These are phyloP conservation scores for Drosophila nasuta DNA, from an alignment of 1,140 invertebrate species.

Conservation along the genomic window DNA sequence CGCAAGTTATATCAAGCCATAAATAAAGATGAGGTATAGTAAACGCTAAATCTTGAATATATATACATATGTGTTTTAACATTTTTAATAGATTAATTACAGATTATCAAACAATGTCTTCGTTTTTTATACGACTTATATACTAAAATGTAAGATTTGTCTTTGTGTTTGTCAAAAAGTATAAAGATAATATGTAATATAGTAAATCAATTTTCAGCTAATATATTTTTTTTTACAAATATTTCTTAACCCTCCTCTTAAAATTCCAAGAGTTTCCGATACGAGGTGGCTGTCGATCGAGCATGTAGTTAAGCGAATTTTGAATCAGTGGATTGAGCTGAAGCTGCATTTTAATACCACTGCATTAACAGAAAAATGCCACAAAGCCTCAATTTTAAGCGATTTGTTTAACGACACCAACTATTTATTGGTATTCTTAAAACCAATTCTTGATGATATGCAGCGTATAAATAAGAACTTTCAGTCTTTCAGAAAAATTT, in stretches of 20 bases:
- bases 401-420: neutral
- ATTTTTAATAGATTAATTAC: too few relatives aligned
- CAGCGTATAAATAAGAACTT: slow-evolving; percentile 13
- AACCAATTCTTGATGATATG: neutral
- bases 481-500: slow-evolving; percentile 14
- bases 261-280: slow-evolving; percentile 1
- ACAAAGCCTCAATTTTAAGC: slow-evolving; percentile 26
- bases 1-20: too few relatives aligned
- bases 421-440: slow-evolving; percentile 14
- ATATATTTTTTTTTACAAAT: neutral
- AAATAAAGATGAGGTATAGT: too few relatives aligned
- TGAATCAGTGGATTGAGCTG: slow-evolving; percentile 7
- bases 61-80: too few relatives aligned
- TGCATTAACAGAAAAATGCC: slow-evolving; percentile 7
- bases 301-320: slow-evolving; percentile 2
- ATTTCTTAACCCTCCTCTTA: neutral
- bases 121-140: too few relatives aligned
- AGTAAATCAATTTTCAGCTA: neutral
- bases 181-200: too few relatives aligned
- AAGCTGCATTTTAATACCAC: neutral
- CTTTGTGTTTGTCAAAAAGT: too few relatives aligned
- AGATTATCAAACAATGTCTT: too few relatives aligned
- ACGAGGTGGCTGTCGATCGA: slow-evolving; percentile 6
- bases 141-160: too few relatives aligned
- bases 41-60: neutral